Evolutionary conservation across 2,113 vertebrate genomes (phyloP).

Genomic region (Microcebus ravelobensis): DNA sequence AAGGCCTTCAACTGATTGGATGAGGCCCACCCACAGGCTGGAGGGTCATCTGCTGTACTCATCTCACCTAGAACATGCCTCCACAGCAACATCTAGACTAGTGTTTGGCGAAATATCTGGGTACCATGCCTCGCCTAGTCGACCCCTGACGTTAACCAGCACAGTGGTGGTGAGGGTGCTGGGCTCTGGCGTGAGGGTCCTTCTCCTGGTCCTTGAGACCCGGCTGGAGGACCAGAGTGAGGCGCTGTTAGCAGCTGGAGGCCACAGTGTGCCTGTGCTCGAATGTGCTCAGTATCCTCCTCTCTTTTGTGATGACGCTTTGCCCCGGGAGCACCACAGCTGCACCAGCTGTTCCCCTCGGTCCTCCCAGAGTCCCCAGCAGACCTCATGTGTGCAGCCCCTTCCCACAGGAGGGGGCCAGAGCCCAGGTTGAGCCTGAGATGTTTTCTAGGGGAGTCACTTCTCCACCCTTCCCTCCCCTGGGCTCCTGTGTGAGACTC

Average conservation of each 20-base stretch:
- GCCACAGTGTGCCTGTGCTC: not conserved
- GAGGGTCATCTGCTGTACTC: not conserved
- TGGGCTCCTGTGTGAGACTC: not conserved
- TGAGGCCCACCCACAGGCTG: not conserved
- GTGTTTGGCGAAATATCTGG: not conserved
- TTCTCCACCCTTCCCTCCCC: not conserved
- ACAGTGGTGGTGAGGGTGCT: not conserved
- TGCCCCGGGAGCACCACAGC: not conserved
- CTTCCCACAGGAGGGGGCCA: not conserved
- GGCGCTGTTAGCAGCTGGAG: accelerated
- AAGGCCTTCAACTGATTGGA: not conserved
- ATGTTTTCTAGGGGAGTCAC: not conserved
- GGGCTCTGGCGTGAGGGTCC: accelerated
- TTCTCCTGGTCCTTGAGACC: not conserved
- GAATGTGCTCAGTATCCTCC: accelerated
- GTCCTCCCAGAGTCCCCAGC: accelerated
- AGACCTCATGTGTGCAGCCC: accelerated
- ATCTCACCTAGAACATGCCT: not conserved
- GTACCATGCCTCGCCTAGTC: too few species aligned
- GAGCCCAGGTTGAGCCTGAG: not conserved
- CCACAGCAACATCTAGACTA: not conserved
- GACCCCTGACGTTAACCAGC: not conserved
- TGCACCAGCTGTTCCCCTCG: too few species aligned
- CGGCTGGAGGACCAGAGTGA: not conserved
- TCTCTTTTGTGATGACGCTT: accelerated